Evolutionary conservation across 2,888 invertebrate species (phyloP).

Genomic region (Dicranocentrus wangi): DNA sequence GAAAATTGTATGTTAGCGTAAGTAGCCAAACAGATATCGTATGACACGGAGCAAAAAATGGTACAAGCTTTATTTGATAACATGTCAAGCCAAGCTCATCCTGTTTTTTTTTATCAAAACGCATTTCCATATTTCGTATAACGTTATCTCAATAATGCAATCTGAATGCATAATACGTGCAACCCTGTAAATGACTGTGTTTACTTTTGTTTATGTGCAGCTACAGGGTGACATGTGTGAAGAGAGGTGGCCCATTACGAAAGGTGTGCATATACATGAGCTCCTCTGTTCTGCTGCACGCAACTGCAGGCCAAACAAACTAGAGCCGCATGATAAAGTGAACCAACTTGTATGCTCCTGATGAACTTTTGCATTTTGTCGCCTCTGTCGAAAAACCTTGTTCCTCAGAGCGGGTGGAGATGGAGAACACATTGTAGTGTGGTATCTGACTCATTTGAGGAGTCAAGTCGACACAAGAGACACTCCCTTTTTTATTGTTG

Average conservation of each 20-base stretch:
- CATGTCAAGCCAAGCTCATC: not conserved
- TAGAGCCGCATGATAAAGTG: not conserved
- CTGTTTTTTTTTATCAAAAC: constrained; percentile 21
- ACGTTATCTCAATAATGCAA: constrained; percentile 50
- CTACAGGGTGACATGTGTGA: too few relatives aligned
- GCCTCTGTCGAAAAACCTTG: constrained; percentile 8
- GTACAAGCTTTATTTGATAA: constrained; percentile 23
- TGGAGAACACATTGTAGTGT: constrained; percentile 2
- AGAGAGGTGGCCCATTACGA: too few relatives aligned
- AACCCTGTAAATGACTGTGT: not conserved
- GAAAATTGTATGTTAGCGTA: too few relatives aligned
- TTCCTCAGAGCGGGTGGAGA: not conserved
- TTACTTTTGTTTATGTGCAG: too few relatives aligned
- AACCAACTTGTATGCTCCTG: not conserved
- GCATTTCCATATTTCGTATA: constrained; percentile 41
- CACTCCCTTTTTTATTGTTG: constrained; percentile 56
- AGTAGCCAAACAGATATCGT: too few relatives aligned
- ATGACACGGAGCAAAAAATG: not conserved
- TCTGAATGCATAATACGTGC: constrained; percentile 11
- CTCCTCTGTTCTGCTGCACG: too few relatives aligned
- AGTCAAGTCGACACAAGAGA: constrained; percentile 34
- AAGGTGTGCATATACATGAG: too few relatives aligned
- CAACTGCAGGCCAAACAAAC: too few relatives aligned
- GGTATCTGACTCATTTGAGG: constrained; percentile 28
- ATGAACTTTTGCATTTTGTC: constrained; percentile 16